Conservation (phyloP, 2,113 vertebrate genomes). For the Triplophysa siluroides region DNA sequence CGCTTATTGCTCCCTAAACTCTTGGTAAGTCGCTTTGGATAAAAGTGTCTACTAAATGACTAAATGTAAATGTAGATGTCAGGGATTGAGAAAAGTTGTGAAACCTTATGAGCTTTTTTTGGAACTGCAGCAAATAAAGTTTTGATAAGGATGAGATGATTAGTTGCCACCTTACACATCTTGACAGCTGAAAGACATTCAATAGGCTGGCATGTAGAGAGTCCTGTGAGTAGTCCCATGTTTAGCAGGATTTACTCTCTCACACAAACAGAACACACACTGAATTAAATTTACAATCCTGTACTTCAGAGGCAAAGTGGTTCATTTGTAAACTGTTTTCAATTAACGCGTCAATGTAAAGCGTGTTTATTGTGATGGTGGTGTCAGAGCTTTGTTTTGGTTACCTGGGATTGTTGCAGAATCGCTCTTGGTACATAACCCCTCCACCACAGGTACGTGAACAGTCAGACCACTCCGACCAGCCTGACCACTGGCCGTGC, state of each 20-base stretch:
- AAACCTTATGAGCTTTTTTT: not conserved
- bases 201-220: not conserved
- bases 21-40: too few species aligned
- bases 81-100: not conserved
- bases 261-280: not conserved
- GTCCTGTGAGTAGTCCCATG: not conserved
- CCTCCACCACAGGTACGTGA: slow-evolving; percentile 91
- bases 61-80: too few species aligned
- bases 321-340: not conserved
- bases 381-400: not conserved
- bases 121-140: not conserved
- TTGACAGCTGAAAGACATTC: not conserved
- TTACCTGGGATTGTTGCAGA: slow-evolving; percentile 93
- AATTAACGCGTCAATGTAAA: not conserved
- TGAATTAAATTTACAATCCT: not conserved
- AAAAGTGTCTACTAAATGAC: too few species aligned
- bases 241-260: not conserved
- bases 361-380: not conserved
- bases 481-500: slow-evolving; percentile 91
- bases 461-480: slow-evolving; percentile 93
- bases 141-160: not conserved
- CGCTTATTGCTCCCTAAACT: too few species aligned
- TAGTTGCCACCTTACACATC: not conserved
- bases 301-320: not conserved
- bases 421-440: slow-evolving; percentile 85